These are phyloP conservation scores for Thereva nobilitata DNA, from an alignment of 2,888 invertebrate species.

Conservation along the genomic window DNA sequence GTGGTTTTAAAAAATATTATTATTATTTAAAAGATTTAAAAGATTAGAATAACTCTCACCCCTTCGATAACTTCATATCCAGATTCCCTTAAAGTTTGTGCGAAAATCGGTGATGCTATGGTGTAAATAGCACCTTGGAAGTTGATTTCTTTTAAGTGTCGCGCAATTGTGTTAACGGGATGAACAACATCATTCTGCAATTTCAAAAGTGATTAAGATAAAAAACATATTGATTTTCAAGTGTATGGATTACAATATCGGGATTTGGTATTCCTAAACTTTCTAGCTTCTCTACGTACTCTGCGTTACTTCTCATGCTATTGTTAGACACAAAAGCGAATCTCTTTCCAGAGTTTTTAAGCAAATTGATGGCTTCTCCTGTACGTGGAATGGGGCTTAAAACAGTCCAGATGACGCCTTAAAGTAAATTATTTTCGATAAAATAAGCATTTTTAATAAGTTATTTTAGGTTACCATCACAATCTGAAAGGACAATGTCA, in stretches of 20 bases:
- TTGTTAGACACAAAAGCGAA: slow-evolving; percentile 58
- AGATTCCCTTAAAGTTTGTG: slow-evolving; percentile 52
- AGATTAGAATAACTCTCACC: not conserved
- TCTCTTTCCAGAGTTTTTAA: slow-evolving; percentile 56
- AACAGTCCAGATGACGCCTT: slow-evolving; percentile 60
- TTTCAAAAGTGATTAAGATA: slow-evolving; percentile 2
- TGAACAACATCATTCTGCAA: slow-evolving; percentile 54
- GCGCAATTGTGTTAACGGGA: slow-evolving; percentile 57
- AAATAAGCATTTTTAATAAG: not conserved
- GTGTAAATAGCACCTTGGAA: slow-evolving; percentile 58
- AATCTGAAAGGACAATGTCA: slow-evolving; percentile 64
- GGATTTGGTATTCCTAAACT: slow-evolving; percentile 3
- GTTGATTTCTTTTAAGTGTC: slow-evolving; percentile 58
- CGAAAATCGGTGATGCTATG: slow-evolving; percentile 53
- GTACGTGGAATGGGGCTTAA: slow-evolving; percentile 54
- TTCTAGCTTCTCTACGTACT: slow-evolving; percentile 50
- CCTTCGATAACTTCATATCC: slow-evolving; percentile 51
- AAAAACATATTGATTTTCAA: not conserved
- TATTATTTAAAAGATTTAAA: too few relatives aligned
- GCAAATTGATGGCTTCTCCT: slow-evolving; percentile 51
- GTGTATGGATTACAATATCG: not conserved
- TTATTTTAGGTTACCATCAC: slow-evolving; percentile 60
- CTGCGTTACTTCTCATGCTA: slow-evolving; percentile 50
- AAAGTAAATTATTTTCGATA: slow-evolving; percentile 19
- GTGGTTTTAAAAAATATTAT: not conserved